phyloP scores from a whole-genome alignment of 2,113 vertebrate species.

The Pantherophis guttatus region DNA sequence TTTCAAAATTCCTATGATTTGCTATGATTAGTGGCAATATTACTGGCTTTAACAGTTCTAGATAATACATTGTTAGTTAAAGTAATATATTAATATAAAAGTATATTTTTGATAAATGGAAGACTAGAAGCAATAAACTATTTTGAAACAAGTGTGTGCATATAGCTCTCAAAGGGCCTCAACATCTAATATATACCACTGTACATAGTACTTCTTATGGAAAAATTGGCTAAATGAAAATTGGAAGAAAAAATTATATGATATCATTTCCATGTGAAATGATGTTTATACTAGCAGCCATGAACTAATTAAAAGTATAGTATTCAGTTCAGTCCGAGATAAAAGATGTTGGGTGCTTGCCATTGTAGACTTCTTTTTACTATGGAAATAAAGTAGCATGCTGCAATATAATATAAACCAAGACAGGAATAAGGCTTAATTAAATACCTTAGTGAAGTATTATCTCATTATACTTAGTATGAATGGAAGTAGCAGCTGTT shows the following conservation, averaged over 20 bases:
- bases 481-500: slow-evolving; percentile 3
- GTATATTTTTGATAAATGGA: background rate
- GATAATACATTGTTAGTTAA: background rate
- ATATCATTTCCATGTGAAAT: background rate
- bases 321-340: background rate
- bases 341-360: background rate
- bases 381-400: background rate
- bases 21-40: background rate
- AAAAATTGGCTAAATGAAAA: background rate
- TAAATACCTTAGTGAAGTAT: background rate
- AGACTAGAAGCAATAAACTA: background rate
- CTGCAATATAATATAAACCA: background rate
- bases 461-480: background rate
- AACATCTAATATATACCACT: too few relatives aligned
- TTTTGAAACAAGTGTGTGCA: background rate
- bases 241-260: background rate
- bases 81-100: background rate
- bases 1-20: background rate
- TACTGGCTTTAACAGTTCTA: background rate
- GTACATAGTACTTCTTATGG: background rate
- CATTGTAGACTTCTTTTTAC: background rate
- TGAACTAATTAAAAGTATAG: background rate
- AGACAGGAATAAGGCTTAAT: background rate
- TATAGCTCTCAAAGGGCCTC: too few relatives aligned
- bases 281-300: background rate